Evolutionary conservation across 2,113 vertebrate genomes (phyloP), one percentile per base, ranked within the genome.

Genomic region (Chaetodon trifascialis): DNA sequence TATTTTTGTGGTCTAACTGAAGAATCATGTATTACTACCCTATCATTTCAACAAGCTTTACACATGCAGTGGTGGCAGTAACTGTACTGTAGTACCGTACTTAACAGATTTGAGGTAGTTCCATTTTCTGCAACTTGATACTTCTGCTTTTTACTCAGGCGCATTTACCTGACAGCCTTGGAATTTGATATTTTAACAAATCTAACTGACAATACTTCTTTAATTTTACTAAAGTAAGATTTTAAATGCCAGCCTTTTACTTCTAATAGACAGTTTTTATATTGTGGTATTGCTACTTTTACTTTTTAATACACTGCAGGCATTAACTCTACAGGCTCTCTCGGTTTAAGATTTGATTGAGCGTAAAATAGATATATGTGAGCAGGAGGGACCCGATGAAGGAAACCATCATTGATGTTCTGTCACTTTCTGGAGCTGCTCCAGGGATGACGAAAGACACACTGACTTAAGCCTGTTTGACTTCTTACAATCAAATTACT

Each of bases 361-460:
- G 30, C 51, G 14, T 62, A 10, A 60, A 52, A 63, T 40, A 21
- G 42, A 51, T 7, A 67, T 3, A 36, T 70, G 56, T 38, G 44
- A 49, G 44, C 44, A 62, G 38, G 67, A 79, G 5, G 10, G 3
- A 36, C 1, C 17, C 73, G 10, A 23, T 44, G 46, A 80, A 52
- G 46, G 68, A 62, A 78, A 51, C 23, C 69, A 58, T 86, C 69
- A 79, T 77, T 19, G 67, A 40, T 72, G 67, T 72, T 40, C 34
- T 14, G 38, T 79, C 25, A 79, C 64, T 34, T 56, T 47, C 54
- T 25, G 55, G 47, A 73, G 66, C 58, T 11, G 58, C 40, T 58
- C 42, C 40, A 72, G 30, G 23, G 73, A 30, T 59, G 34, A 60
- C 23, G 30, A 63, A 36, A 69, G 19, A 40, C 58, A 69, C 40